Evolutionary conservation across 2,797 vertebrate genomes (phyloP).

Genomic region (Galagoides demidoff): DNA sequence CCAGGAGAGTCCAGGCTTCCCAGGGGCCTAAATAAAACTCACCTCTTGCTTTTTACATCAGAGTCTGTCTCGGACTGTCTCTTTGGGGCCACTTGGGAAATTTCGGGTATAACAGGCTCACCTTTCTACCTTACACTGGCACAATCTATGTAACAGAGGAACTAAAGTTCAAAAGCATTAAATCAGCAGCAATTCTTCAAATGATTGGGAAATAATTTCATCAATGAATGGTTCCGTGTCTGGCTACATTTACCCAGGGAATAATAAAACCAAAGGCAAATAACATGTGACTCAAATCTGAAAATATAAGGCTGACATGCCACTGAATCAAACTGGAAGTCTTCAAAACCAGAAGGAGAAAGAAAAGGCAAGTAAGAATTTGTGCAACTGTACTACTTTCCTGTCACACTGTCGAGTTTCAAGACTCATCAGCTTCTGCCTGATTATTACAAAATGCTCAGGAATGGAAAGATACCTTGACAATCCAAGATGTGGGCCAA

Average conservation of each 20-base stretch:
- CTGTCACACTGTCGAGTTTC: background rate
- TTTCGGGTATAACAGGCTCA: too few relatives aligned
- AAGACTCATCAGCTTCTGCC: background rate
- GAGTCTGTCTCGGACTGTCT: too few relatives aligned
- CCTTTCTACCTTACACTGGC: background rate
- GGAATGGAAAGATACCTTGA: background rate
- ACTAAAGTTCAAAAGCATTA: background rate
- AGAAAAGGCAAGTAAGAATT: background rate
- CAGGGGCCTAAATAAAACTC: too few relatives aligned
- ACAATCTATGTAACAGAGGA: background rate
- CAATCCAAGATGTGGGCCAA: background rate
- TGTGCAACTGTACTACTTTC: background rate
- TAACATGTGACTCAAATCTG: background rate
- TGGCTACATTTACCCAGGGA: background rate
- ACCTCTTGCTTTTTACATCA: too few relatives aligned
- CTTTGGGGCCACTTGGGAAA: too few relatives aligned
- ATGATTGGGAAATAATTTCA: background rate
- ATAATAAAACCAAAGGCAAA: background rate
- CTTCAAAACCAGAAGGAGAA: constrained; percentile 28
- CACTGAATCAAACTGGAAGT: background rate
- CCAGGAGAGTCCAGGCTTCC: too few relatives aligned
- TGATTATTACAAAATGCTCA: background rate
- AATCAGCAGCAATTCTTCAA: background rate
- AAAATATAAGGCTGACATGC: background rate
- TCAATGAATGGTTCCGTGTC: background rate